Base-by-base conservation (phyloP, 2,113 vertebrate genomes). In the Crotalus tigris region DNA sequence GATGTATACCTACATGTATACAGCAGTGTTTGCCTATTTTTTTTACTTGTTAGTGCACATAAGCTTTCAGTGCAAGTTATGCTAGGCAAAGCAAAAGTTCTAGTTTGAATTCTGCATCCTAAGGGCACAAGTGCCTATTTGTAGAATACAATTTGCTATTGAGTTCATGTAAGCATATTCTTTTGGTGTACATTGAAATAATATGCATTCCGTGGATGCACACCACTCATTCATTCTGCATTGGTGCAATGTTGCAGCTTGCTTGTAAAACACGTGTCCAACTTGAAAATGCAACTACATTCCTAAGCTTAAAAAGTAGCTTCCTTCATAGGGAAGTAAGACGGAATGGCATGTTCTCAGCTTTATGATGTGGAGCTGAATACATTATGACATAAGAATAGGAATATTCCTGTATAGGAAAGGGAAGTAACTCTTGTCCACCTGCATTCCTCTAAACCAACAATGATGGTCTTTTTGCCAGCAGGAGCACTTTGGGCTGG, bases 401-500 rank as follows among this genome's bases (percentile, higher is more conserved):
- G 29, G 29, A 33, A 69, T 69, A 69, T 15, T 69, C 91, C 94
- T 69, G 5, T 29, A 29, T 21, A 87, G 17, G 9, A 39, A 6
- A 91, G 23, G n/a, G 21, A 87, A n/a, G 53, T 33, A 49, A 8
- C 33, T 51, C 0, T 51, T 51, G 54, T n/a, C 44, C 5, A 7
- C 90, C 75, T 91, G 75, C 92, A 57, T 33, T 55, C 6, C 0
- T 0, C 92, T 98, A 98, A 94, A 98, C 95, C 11, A 97, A 97
- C 92, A 98, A 94, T 0, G 98, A 98, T 0, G 97, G 97, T 75
- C 97, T 97, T 95, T 98, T 98, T 95, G 99, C 98, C 58, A 98
- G 96, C 85, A 98, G 98, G 91, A 98, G 97, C 1, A 98, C 97
- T 92, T 98, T 98, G 5, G 98, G 96, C 96, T 99, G 99, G 39